phyloP scores from a whole-genome alignment of 2,113 vertebrate genomes.

The Equus quagga region DNA sequence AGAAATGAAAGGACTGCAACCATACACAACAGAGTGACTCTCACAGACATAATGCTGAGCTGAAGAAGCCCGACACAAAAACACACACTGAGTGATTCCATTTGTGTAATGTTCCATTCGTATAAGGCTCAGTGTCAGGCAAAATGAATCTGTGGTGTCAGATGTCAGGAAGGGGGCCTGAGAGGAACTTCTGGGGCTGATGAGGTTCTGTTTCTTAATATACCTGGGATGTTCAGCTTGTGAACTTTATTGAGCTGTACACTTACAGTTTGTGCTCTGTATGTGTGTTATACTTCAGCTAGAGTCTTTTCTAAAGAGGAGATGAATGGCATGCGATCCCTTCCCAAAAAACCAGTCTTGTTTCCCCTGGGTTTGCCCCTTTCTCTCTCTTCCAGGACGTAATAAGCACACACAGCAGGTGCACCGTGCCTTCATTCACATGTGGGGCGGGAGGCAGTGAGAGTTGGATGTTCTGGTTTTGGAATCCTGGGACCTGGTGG shows the following conservation, averaged over 20 bases:
- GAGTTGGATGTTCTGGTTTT: background rate
- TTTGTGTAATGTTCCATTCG: background rate
- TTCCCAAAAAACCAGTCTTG: background rate
- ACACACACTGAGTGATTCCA: background rate
- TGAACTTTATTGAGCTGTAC: background rate
- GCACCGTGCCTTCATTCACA: accelerated
- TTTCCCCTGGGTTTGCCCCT: background rate
- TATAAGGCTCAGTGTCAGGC: background rate
- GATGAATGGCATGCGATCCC: too few relatives aligned
- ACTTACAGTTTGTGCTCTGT: background rate
- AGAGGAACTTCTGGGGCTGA: background rate
- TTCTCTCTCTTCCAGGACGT: background rate
- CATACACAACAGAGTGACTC: accelerated
- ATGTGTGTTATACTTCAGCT: background rate
- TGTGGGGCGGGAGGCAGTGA: too few relatives aligned
- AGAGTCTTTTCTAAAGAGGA: background rate
- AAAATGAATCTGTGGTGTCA: background rate
- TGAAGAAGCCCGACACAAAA: background rate
- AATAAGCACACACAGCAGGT: accelerated
- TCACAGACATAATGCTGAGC: background rate
- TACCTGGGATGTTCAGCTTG: background rate
- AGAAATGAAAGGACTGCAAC: background rate
- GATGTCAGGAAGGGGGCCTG: background rate
- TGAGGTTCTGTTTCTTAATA: background rate
- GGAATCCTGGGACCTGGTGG: background rate